phyloP scores from a whole-genome alignment of 2,797 vertebrate genomes.

The Gadopsis marmoratus region DNA sequence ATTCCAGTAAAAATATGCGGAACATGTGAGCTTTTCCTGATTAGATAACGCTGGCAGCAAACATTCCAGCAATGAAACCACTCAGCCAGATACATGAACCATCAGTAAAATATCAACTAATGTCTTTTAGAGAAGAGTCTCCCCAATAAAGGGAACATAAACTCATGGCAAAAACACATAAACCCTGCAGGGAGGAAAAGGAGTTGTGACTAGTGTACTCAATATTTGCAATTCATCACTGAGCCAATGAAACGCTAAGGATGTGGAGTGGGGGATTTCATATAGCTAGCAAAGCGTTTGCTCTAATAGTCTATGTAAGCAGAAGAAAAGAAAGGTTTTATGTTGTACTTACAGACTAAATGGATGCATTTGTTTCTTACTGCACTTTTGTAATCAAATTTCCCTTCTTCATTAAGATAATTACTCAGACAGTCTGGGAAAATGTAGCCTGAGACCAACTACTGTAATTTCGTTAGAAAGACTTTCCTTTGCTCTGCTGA shows the following conservation, averaged over 20 bases:
- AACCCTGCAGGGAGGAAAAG: conserved; percentile 1
- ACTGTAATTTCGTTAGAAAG: conserved; percentile 68
- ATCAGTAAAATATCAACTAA: conserved; percentile 6
- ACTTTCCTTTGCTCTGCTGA: conserved; percentile 47
- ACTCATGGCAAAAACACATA: conserved; percentile 5
- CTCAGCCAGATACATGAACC: background rate
- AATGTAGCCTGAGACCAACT: conserved; percentile 50
- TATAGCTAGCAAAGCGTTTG: conserved; percentile 12
- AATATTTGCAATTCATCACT: conserved; percentile 35
- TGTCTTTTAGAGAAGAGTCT: background rate
- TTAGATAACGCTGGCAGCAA: conserved; percentile 23
- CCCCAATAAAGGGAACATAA: conserved; percentile 25
- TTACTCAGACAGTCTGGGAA: conserved; percentile 67
- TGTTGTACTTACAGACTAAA: conserved; percentile 52
- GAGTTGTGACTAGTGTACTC: conserved; percentile 11
- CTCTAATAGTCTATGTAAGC: conserved; percentile 41
- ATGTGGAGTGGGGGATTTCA: conserved; percentile 1
- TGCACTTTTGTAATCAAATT: conserved; percentile 77
- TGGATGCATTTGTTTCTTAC: conserved; percentile 66
- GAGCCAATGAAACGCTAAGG: conserved; percentile 22
- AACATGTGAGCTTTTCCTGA: conserved; percentile 12
- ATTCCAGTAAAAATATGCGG: background rate
- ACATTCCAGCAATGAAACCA: conserved; percentile 4
- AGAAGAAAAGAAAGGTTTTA: conserved; percentile 46
- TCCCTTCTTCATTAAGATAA: conserved; percentile 72